Evolutionary conservation across 2,797 vertebrate genomes (phyloP), one percentile per base, ranked within the genome.

Genomic region (Salarias fasciatus): DNA sequence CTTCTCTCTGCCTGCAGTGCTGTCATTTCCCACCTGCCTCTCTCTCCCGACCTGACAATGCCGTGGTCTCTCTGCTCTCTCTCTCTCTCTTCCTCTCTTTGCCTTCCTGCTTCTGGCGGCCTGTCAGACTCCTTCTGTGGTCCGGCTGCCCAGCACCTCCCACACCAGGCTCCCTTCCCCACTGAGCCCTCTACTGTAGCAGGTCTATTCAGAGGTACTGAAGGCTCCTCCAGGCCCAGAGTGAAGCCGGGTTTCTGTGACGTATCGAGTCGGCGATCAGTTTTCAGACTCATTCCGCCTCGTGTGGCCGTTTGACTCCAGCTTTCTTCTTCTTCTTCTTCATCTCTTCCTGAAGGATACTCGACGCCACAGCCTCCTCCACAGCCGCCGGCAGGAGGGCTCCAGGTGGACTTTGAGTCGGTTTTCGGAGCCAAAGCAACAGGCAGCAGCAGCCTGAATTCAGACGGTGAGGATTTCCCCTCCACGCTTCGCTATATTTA

Each of bases 381-480:
- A 6, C 91, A 93, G 58, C 96, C 95, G 88, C 89, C 94, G 67
- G 92, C 94, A 74, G 86, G 94, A 79, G 95, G 94, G 91, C 96
- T 99, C 89, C 96, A 96, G 69, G 98, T 99, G 85, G 98, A 99
- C 91, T 99, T 99, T 89, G 98, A 99, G 90, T 99, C 98, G 12
- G 97, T 99, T 66, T 99, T 99, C 88, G 98, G 98, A 93, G 94
- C 95, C 91, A 98, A 97, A 92, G 95, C 96, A 80, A 63, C 94
- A 48, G 91, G 91, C 63, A 94, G 92, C 60, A 92, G 93, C 87
- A 93, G 93, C 82, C 83, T 95, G 83, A 95, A 95, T 86, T 91
- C 94, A 86, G 93, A 95, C 64, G 98, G 98, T 99, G 94, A 95
- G 93, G 29, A 59, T 41, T 40, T 67, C 15, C 14, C 45, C 24